Evolutionary conservation across 2,797 vertebrate species (phyloP).

Genomic region (Lutjanus campechanus): DNA sequence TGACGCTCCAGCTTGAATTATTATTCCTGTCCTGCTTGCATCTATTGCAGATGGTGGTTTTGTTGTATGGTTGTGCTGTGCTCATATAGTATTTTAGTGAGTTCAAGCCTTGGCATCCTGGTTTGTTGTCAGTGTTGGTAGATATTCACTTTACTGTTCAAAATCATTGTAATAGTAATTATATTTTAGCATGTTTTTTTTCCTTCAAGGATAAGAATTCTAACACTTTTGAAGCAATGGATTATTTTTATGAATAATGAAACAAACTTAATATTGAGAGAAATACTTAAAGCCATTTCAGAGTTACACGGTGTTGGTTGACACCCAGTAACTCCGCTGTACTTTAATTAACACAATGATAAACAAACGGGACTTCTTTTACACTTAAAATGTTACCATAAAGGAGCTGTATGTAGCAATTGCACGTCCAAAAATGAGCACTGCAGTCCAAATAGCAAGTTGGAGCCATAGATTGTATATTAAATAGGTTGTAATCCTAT

Average conservation of each 20-base stretch:
- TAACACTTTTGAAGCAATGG: not conserved
- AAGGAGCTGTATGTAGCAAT: too few species aligned
- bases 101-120: not conserved
- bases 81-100: not conserved
- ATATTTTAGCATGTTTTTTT: conserved; percentile 5
- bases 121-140: not conserved
- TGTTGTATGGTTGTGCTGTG: not conserved
- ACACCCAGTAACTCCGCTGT: not conserved
- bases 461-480: too few species aligned
- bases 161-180: conserved; percentile 6
- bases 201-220: not conserved
- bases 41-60: conserved; percentile 21
- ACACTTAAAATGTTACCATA: not conserved
- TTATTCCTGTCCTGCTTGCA: conserved; percentile 48
- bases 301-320: conserved; percentile 18
- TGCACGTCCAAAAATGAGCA: too few species aligned
- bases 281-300: conserved; percentile 32
- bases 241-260: conserved; percentile 20
- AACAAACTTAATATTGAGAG: conserved; percentile 13
- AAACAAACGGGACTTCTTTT: not conserved
- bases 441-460: too few species aligned
- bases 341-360: conserved; percentile 4
- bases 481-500: too few species aligned
- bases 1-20: conserved; percentile 38
- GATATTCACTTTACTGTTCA: not conserved